Percentiles rank a stretch among this genome's conserved stretches.
These are phyloP conservation scores for Telenomus remus DNA, from an alignment of 1,140 invertebrate genomes.

Conservation along the genomic window DNA sequence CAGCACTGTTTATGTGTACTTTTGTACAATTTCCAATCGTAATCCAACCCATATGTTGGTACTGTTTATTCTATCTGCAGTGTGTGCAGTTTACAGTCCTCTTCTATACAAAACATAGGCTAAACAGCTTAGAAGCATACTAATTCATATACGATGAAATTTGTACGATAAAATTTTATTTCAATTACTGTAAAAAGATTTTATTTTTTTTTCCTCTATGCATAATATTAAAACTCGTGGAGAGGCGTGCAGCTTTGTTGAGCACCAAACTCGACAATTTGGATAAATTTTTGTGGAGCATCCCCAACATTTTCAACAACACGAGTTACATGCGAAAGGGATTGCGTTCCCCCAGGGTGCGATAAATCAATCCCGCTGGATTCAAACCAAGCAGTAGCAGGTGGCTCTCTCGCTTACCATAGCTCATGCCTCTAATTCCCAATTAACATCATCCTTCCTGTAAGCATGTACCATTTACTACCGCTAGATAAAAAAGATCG, in stretches of 20 bases:
- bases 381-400: conserved; percentile 68
- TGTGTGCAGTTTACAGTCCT: no score
- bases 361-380: conserved; percentile 72
- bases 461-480: conserved; percentile 42
- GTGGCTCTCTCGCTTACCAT: conserved; percentile 69
- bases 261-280: neutral
- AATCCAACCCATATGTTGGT: conserved; percentile 50
- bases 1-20: conserved; percentile 48
- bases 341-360: conserved; percentile 65
- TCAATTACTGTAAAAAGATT: no score
- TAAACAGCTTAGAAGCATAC: neutral
- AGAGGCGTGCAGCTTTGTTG: no score
- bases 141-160: no score
- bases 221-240: no score
- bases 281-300: conserved; percentile 23
- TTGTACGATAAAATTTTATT: no score
- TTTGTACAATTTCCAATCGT: conserved; percentile 44
- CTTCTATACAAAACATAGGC: neutral
- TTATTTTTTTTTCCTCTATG: no score
- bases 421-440: conserved; percentile 72
- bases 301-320: conserved; percentile 34
- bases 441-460: conserved; percentile 70
- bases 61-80: conserved; percentile 2
- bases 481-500: conserved; percentile 5
- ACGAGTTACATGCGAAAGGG: conserved; percentile 43